phyloP scores from a whole-genome alignment of 2,888 invertebrate species.

The Macrosiphum euphorbiae region DNA sequence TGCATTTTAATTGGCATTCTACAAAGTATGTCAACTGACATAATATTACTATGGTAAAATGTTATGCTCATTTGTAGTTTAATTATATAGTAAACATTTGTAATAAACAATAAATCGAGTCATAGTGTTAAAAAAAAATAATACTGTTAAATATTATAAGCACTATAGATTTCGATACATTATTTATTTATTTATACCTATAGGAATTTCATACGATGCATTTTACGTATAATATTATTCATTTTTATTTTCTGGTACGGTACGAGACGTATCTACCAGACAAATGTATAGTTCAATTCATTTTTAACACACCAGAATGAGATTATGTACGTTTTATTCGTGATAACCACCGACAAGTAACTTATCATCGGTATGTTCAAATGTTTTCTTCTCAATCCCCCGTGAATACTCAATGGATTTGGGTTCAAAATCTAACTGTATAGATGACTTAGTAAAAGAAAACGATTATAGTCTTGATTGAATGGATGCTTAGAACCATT shows the following conservation, averaged over 20 bases:
- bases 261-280: neutral
- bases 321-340: conserved; percentile 25
- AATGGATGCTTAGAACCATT: conserved; percentile 18
- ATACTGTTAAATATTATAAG: neutral
- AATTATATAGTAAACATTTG: neutral
- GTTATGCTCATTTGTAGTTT: neutral
- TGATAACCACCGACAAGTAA: conserved; percentile 39
- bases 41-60: neutral
- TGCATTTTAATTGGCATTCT: neutral
- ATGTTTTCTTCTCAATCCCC: neutral
- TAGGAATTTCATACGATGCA: neutral
- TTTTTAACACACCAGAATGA: conserved; percentile 31
- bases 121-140: neutral
- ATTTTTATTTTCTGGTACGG: neutral
- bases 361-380: conserved; percentile 34
- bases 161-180: neutral
- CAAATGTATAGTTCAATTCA: conserved; percentile 10
- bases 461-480: conserved; percentile 12
- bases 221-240: neutral
- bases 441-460: neutral
- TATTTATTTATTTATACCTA: neutral
- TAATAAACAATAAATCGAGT: neutral
- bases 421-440: neutral
- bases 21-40: neutral
- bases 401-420: neutral